A percentile compares a stretch with the other conserved stretches of the same genome.
Conservation (phyloP, 2,113 vertebrate genomes). For the Pycnonotus jocosus region DNA sequence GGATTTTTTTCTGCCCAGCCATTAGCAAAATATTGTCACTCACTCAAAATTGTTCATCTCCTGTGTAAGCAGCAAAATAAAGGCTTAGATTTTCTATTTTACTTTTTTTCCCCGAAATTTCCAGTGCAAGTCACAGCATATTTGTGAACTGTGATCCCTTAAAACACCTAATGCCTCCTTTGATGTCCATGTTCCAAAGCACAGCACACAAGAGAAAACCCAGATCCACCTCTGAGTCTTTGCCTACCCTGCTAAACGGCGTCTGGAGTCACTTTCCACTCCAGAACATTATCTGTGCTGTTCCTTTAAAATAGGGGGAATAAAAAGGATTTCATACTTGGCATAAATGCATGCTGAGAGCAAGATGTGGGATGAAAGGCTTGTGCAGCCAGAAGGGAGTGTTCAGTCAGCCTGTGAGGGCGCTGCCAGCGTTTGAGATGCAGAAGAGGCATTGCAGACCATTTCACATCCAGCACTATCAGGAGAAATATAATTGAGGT, state of each 20-base stretch:
- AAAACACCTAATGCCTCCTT: not conserved
- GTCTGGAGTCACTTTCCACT: not conserved
- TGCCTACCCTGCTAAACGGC: not conserved
- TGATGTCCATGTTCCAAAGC: not conserved
- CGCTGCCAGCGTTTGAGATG: not conserved
- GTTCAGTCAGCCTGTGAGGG: not conserved
- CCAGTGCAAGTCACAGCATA: not conserved
- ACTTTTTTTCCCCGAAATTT: accelerated
- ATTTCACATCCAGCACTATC: not conserved
- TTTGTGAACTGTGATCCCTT: not conserved
- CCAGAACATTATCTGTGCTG: not conserved
- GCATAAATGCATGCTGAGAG: not conserved
- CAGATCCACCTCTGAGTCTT: not conserved
- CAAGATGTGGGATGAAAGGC: conserved; percentile 9
- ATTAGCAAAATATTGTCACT: not conserved
- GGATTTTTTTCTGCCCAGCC: not conserved
- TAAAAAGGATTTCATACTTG: not conserved
- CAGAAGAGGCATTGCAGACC: not conserved
- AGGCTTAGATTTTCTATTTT: not conserved
- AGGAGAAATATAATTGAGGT: not conserved
- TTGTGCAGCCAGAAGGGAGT: not conserved
- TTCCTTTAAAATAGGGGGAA: not conserved
- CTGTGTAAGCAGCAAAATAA: not conserved
- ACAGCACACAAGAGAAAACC: not conserved
- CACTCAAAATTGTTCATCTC: not conserved